phyloP scores from a whole-genome alignment of 1,140 invertebrate species.

The Meloidogyne hapla region DNA sequence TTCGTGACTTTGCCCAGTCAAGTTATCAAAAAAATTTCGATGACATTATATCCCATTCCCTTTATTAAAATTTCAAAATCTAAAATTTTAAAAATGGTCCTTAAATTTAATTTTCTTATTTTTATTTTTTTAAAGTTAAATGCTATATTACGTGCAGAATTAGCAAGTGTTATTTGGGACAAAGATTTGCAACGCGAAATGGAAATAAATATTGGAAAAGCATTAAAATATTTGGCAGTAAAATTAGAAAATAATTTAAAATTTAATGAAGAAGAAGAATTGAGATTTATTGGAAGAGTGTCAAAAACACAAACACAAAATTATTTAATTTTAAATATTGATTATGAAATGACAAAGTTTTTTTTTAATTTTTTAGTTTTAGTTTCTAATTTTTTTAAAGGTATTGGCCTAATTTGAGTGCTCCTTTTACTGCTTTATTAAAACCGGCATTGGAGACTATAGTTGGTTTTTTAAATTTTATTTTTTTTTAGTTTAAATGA shows the following conservation, averaged over 20 bases:
- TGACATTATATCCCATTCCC: too few species aligned
- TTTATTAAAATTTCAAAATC: too few species aligned
- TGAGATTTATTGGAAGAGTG: constrained; percentile 51
- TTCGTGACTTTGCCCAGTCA: too few species aligned
- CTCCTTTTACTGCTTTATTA: neutral
- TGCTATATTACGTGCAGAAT: constrained; percentile 49
- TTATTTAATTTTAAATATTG: constrained; percentile 55
- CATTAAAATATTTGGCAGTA: constrained; percentile 43
- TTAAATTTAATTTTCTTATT: neutral
- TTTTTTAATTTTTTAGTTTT: neutral
- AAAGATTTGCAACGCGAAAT: constrained; percentile 47
- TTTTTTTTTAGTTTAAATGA: too few species aligned
- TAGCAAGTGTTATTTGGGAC: constrained; percentile 53
- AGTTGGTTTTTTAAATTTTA: too few species aligned
- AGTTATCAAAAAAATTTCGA: too few species aligned
- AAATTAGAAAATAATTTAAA: constrained; percentile 48
- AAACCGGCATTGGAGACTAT: neutral
- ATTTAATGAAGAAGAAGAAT: constrained; percentile 36
- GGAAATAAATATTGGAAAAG: constrained; percentile 47
- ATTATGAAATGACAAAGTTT: constrained; percentile 40
- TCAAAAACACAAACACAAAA: constrained; percentile 44
- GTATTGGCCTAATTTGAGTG: neutral
- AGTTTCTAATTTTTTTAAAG: neutral
- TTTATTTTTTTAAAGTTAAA: constrained; percentile 42
- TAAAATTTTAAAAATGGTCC: too few species aligned